phyloP scores from a whole-genome alignment of 1,140 invertebrate species.

The Tachypleus tridentatus region DNA sequence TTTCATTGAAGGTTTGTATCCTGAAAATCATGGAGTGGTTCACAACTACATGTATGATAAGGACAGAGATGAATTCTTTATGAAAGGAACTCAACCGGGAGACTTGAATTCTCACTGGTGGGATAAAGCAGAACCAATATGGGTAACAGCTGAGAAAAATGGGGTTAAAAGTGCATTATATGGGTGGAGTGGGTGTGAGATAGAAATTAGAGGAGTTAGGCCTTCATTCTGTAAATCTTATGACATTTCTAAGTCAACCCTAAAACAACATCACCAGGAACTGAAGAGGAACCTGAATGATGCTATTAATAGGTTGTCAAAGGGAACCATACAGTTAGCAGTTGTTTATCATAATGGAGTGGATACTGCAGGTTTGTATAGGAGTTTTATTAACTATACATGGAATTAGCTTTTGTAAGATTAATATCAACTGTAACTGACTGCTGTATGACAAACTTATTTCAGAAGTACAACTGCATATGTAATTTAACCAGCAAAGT shows the following conservation, averaged over 20 bases:
- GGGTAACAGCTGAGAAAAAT: constrained; percentile 29
- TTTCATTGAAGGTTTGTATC: constrained; percentile 24
- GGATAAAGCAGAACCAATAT: constrained; percentile 29
- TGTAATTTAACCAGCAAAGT: no score
- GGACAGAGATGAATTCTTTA: constrained; percentile 22
- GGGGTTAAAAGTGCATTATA: constrained; percentile 26
- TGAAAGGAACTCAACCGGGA: constrained; percentile 22
- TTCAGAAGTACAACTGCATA: no score
- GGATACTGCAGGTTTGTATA: constrained; percentile 11
- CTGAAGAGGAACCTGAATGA: constrained; percentile 4
- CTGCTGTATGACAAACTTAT: no score
- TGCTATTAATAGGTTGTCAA: constrained; percentile 4
- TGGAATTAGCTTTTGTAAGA: not conserved
- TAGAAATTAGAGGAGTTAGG: constrained; percentile 23
- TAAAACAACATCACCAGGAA: constrained; percentile 9
- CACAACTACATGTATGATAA: constrained; percentile 30
- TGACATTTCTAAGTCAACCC: not conserved
- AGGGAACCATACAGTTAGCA: constrained; percentile 11
- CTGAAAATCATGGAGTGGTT: constrained; percentile 30
- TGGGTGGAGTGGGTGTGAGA: constrained; percentile 31
- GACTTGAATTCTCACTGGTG: constrained; percentile 27
- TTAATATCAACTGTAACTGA: no score
- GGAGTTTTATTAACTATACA: not conserved
- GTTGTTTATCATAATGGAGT: constrained; percentile 17
- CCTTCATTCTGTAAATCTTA: constrained; percentile 26